Conservation (phyloP, 2,888 invertebrate genomes). For the Thumatha senex region DNA sequence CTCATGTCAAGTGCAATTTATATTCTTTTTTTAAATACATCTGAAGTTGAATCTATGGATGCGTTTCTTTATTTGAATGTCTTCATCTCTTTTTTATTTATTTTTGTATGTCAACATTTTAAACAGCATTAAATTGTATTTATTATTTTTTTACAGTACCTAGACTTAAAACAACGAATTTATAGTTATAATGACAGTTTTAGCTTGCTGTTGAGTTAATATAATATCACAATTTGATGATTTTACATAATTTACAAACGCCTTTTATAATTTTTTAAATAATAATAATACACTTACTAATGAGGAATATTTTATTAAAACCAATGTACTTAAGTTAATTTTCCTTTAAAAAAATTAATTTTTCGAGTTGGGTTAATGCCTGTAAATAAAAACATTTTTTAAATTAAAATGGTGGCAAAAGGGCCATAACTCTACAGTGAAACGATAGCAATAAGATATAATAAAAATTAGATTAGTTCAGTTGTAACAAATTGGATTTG, state of each 20-base stretch:
- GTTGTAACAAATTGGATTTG: slow-evolving; percentile 54
- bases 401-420: slow-evolving; percentile 18
- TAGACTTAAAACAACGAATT: slow-evolving; percentile 34
- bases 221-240: background rate
- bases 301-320: too few relatives aligned
- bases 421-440: too few relatives aligned
- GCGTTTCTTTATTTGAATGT: background rate
- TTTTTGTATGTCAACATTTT: background rate
- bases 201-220: background rate
- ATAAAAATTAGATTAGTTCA: slow-evolving; percentile 50
- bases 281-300: too few relatives aligned
- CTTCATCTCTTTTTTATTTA: background rate
- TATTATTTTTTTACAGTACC: slow-evolving; percentile 6
- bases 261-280: too few relatives aligned
- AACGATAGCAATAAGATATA: slow-evolving; percentile 71
- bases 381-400: slow-evolving; percentile 28
- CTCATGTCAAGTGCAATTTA: slow-evolving; percentile 30
- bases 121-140: background rate
- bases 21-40: slow-evolving; percentile 6
- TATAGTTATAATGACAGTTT: slow-evolving; percentile 21
- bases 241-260: background rate
- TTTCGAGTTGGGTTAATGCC: too few relatives aligned
- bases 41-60: background rate
- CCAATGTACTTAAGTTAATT: slow-evolving; percentile 28
- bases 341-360: slow-evolving; percentile 14